These are phyloP conservation scores for Sciurus vulgaris DNA, from an alignment of 2,797 vertebrate genomes.

Conservation along the genomic window DNA sequence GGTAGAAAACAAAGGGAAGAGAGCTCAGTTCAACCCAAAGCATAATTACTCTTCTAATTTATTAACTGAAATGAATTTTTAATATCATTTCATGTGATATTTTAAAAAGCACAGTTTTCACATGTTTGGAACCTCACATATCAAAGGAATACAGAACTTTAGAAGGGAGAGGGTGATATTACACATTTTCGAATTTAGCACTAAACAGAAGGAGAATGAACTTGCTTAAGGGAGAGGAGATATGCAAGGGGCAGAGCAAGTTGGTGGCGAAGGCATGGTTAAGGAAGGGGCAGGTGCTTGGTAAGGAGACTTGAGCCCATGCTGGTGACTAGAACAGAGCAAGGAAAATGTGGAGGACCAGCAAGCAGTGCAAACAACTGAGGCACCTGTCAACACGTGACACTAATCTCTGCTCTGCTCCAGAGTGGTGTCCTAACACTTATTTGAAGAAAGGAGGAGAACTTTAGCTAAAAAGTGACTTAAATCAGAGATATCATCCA, in stretches of 20 bases:
- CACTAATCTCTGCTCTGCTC: neutral
- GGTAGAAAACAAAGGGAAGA: neutral
- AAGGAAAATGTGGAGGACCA: neutral
- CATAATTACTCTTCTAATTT: conserved; percentile 13
- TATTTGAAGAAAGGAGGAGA: neutral
- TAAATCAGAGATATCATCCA: neutral
- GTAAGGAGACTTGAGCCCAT: neutral
- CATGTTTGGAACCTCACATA: neutral
- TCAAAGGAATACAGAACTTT: neutral
- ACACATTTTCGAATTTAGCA: neutral
- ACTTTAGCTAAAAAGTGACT: neutral
- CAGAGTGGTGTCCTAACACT: neutral
- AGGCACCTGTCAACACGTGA: neutral
- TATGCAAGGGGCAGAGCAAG: neutral
- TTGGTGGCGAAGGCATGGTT: neutral
- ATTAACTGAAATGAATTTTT: conserved; percentile 8
- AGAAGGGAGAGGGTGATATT: neutral
- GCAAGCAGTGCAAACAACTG: neutral
- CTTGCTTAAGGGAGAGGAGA: neutral
- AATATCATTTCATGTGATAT: neutral
- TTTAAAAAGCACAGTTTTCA: conserved; percentile 3
- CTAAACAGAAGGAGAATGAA: neutral
- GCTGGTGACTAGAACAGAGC: neutral
- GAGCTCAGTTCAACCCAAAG: neutral
- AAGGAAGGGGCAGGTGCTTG: neutral